phyloP scores from a whole-genome alignment of 2,797 vertebrate genomes.

The Peromyscus eremicus region DNA sequence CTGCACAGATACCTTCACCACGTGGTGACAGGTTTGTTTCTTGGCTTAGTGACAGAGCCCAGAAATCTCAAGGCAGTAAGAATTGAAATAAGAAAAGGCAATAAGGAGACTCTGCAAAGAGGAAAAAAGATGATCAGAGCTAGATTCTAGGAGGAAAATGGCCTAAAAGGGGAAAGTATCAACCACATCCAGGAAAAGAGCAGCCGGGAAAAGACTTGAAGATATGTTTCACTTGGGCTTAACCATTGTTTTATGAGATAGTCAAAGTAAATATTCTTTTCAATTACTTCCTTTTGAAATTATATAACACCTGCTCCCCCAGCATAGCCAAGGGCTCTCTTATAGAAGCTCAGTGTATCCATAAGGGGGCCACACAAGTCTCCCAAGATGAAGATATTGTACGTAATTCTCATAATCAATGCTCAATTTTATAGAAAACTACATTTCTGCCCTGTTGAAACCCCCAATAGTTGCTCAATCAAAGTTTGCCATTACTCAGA shows the following conservation, averaged over 20 bases:
- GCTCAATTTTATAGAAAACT: conserved; percentile 37
- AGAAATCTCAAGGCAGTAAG: conserved; percentile 17
- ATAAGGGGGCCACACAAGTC: background rate
- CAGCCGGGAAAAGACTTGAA: background rate
- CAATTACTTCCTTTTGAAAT: conserved; percentile 6
- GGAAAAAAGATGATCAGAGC: background rate
- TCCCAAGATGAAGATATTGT: background rate
- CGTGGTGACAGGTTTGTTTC: background rate
- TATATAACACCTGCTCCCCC: background rate
- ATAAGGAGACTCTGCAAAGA: background rate
- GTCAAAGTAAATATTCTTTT: conserved; percentile 18
- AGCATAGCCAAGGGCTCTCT: background rate
- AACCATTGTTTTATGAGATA: conserved; percentile 11
- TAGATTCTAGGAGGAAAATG: background rate
- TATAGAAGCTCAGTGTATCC: background rate
- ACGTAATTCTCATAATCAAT: background rate
- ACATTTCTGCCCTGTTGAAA: background rate
- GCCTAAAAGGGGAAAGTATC: background rate
- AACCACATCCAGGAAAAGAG: background rate
- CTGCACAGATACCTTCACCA: background rate
- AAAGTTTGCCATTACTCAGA: background rate
- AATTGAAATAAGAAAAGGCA: background rate
- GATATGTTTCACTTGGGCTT: background rate
- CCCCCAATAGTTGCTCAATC: background rate
- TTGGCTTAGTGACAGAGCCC: background rate